Base-by-base conservation (phyloP, 2,888 invertebrate species). In the Acleris literana region DNA sequence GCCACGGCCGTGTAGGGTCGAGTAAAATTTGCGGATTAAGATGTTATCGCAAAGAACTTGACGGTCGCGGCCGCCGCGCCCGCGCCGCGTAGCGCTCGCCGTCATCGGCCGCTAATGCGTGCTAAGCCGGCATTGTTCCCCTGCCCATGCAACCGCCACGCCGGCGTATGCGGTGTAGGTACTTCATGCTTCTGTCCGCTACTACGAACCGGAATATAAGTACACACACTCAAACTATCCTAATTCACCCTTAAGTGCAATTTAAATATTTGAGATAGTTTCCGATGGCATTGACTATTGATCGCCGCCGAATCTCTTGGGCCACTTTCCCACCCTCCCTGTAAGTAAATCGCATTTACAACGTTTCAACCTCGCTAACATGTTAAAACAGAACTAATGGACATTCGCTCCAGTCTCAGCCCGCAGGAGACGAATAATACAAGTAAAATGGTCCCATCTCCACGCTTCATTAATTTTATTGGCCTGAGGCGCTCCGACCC, bases 361-460 rank as follows among this genome's bases (percentile, higher is more conserved):
- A 90, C 89, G 88, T 92, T 92, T 92, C 92, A 92, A 91, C 91
- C 86, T 91, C 90, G 90, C 92, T 92, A 92, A 92, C 92, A 92
- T 92, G 92, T 92, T 92, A 92, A 92, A 92, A 92, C 91, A 92
- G 92, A 92, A 92, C 92, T 92, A 92, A 92, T 92, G 92, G 92
- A 92, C 92, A 92, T 92, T 92, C 92, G 92, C 88, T 92, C 82
- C 91, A 90, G 91, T 90, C 90, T 87, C 86, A 88, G 91, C 87
- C 88, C 90, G 88, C 91, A 90, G 84, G 91, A 92, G 92, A 91
- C 88, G 92, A 92, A 92, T 92, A 92, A 92, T 92, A 92, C 90
- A 90, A 92, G 92, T 92, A 92, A 92, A 92, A 92, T 92, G 92
- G 91, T 92, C 92, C 92, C 92, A 91, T 92, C 92, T 91, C 92